Evolutionary conservation across 2,113 vertebrate genomes (phyloP), one percentile per base, ranked within the genome.

Genomic region (Cavia porcellus): DNA sequence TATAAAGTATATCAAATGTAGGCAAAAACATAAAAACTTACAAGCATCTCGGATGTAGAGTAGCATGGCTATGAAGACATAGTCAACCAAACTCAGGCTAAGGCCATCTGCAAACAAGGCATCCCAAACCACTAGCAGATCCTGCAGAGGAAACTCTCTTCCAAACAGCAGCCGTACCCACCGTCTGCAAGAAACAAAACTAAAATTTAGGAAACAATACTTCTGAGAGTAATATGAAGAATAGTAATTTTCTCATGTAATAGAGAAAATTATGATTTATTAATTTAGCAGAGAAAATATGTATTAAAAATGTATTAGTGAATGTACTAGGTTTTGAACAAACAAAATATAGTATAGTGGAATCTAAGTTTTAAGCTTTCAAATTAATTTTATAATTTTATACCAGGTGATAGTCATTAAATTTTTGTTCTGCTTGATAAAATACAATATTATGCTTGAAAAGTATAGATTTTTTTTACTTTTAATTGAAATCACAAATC

Each of bases 31-130:
- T 92, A 91, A 96, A 96, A 97, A 99, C 99, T 98, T 98, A 99
- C 99, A 96, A 93, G 99, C 99, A 94, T 99, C 99, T 98, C 99
- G 98, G 97, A 99, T 99, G 98, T 99, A 99, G 22, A 99, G 99
- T 92, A 99, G 98, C 99, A 99, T 99, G 98, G 99, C 99, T 97
- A 99, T 99, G 98, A 99, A 99, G 98, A 99, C 97, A 96, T 99
- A 99, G 98, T 99, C 99, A 57, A 99, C 99, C 97, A 99, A 98
- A 97, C 99, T 99, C 95, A 99, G 98, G 92, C 99, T 99, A 97
- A 99, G 99, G 98, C 99, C 99, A 94, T 99, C 99, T 24, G 99
- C 99, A 93, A 99, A 99, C 15, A 99, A 98, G 70, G 99, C 99
- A 55, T 99, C 99, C 99, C 99, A 99, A 95, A 99, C 98, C 94